phyloP scores from a whole-genome alignment of 1,140 invertebrate species.

The Drosophila insularis region DNA sequence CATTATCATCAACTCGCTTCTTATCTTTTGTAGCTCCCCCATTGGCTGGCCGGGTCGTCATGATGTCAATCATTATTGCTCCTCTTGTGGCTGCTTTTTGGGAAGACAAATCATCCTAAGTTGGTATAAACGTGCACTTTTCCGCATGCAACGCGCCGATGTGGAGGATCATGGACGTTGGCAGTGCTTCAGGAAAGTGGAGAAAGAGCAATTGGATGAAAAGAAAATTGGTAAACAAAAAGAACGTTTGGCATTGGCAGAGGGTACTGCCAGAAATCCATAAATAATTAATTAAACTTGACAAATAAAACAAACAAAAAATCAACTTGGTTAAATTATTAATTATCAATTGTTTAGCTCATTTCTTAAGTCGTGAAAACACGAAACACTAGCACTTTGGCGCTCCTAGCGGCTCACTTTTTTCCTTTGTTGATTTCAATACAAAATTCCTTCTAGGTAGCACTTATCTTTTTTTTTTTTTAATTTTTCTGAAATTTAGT shows the following conservation, averaged over 20 bases:
- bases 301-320: constrained; percentile 20
- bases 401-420: too few species aligned
- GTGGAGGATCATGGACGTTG: constrained; percentile 67
- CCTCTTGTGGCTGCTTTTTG: constrained; percentile 74
- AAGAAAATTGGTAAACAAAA: constrained; percentile 63
- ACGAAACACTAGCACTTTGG: too few species aligned
- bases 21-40: constrained; percentile 48
- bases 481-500: too few species aligned
- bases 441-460: too few species aligned
- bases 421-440: too few species aligned
- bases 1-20: background rate
- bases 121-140: constrained; percentile 73
- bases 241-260: constrained; percentile 44
- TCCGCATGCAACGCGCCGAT: constrained; percentile 67
- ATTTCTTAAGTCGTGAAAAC: background rate
- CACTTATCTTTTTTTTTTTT: too few species aligned
- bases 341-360: too few species aligned
- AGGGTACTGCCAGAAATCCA: background rate
- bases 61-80: constrained; percentile 77
- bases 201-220: constrained; percentile 70
- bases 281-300: background rate
- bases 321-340: background rate
- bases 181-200: constrained; percentile 59
- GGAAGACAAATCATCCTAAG: constrained; percentile 73
- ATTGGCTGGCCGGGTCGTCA: constrained; percentile 68